Evolutionary conservation across 2,113 vertebrate genomes (phyloP).

Genomic region (Osmerus mordax): DNA sequence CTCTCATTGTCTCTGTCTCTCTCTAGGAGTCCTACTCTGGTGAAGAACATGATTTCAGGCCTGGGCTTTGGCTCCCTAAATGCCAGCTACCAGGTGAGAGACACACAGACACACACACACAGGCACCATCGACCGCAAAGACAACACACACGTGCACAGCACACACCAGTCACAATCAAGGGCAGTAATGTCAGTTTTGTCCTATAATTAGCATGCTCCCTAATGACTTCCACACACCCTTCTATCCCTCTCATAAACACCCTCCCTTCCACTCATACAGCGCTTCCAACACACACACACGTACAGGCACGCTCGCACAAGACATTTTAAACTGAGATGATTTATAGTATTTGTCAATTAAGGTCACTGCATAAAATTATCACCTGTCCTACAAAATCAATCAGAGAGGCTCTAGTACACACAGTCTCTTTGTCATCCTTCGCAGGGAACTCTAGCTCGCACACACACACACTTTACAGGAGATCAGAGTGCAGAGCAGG

Average conservation of each 20-base stretch:
- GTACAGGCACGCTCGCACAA: slow-evolving; percentile 6
- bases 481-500: too few species aligned
- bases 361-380: slow-evolving; percentile 78
- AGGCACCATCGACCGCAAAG: neutral
- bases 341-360: slow-evolving; percentile 81
- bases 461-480: neutral
- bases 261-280: neutral
- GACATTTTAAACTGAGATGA: slow-evolving; percentile 54
- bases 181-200: slow-evolving; percentile 77
- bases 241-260: slow-evolving; percentile 23
- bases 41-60: slow-evolving; percentile 99
- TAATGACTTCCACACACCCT: slow-evolving; percentile 54
- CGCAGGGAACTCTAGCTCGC: neutral
- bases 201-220: slow-evolving; percentile 78
- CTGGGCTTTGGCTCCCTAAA: slow-evolving; percentile 96
- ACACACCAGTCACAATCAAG: slow-evolving; percentile 65
- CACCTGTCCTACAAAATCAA: slow-evolving; percentile 70
- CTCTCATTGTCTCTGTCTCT: neutral
- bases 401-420: slow-evolving; percentile 48
- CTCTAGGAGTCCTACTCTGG: slow-evolving; percentile 93
- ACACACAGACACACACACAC: slow-evolving; percentile 16
- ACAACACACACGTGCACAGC: neutral
- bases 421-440: neutral
- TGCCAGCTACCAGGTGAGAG: slow-evolving; percentile 94
- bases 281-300: slow-evolving; percentile 8